Evolutionary conservation across 2,888 invertebrate genomes (phyloP).

Genomic region (Drosophila heteroneura): DNA sequence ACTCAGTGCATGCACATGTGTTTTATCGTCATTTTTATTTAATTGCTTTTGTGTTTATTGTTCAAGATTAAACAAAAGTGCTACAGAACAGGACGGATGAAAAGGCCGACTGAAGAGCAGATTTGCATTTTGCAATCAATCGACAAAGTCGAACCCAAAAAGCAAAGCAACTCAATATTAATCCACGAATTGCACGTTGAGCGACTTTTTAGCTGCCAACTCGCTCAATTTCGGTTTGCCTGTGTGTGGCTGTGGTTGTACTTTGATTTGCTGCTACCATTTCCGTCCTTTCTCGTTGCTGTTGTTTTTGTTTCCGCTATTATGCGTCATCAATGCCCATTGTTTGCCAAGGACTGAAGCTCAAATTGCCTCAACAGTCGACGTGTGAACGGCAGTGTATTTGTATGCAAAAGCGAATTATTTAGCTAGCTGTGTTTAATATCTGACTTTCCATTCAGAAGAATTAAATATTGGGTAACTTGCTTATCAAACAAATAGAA

Average conservation of each 20-base stretch:
- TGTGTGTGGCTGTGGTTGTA: background rate
- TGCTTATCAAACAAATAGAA: background rate
- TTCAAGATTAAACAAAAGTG: slow-evolving; percentile 36
- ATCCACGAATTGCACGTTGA: slow-evolving; percentile 44
- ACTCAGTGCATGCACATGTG: background rate
- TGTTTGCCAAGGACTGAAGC: slow-evolving; percentile 48
- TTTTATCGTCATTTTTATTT: background rate
- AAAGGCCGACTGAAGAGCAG: background rate
- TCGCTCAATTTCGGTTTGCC: slow-evolving; percentile 40
- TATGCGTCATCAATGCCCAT: slow-evolving; percentile 70
- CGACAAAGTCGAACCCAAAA: slow-evolving; percentile 30
- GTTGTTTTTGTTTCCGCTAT: slow-evolving; percentile 50
- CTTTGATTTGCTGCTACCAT: slow-evolving; percentile 25
- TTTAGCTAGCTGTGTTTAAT: slow-evolving; percentile 42
- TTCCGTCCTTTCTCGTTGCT: slow-evolving; percentile 22
- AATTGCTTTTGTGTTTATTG: slow-evolving; percentile 39
- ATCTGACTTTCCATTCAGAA: slow-evolving; percentile 25
- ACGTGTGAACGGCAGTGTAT: slow-evolving; percentile 5
- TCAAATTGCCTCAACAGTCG: slow-evolving; percentile 34
- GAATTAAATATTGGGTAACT: background rate
- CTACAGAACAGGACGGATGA: too few species aligned
- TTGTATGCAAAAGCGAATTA: slow-evolving; percentile 35
- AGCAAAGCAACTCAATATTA: slow-evolving; percentile 36
- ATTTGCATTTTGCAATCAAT: slow-evolving; percentile 51
- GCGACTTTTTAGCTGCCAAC: slow-evolving; percentile 48